A percentile compares a stretch with the other conserved stretches of the same genome.
phyloP scores from a whole-genome alignment of 2,888 invertebrate genomes.

The Protonemura montana region DNA sequence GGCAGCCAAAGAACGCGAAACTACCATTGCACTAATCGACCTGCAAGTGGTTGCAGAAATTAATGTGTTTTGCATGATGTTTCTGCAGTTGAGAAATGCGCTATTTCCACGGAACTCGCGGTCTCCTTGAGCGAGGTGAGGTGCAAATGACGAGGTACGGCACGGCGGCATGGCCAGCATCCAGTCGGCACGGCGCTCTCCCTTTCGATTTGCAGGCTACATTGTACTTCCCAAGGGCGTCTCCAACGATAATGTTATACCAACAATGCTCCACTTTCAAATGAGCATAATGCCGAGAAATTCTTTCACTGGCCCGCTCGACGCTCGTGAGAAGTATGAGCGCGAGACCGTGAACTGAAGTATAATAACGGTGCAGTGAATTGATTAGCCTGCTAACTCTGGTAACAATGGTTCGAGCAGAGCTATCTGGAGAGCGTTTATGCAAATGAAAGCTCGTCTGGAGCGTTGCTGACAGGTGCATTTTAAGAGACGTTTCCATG shows the following conservation, averaged over 20 bases:
- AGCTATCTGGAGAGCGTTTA: not conserved
- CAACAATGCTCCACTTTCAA: slow-evolving; percentile 36
- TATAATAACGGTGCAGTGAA: slow-evolving; percentile 25
- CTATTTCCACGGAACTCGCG: slow-evolving; percentile 13
- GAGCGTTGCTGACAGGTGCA: not conserved
- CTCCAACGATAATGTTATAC: not conserved
- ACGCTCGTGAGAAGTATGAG: slow-evolving; percentile 16
- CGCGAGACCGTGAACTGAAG: slow-evolving; percentile 32
- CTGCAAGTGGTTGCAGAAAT: not conserved
- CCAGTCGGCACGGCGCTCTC: not conserved
- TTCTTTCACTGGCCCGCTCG: slow-evolving; percentile 35
- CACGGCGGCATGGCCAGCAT: not conserved
- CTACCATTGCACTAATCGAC: not conserved
- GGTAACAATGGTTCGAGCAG: not conserved
- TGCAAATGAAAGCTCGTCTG: slow-evolving; percentile 27
- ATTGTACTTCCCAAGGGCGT: slow-evolving; percentile 32
- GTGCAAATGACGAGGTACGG: not conserved
- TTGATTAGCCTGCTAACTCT: slow-evolving; percentile 27
- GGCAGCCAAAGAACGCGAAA: not conserved
- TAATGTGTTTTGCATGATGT: slow-evolving; percentile 20
- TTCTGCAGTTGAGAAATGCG: not conserved
- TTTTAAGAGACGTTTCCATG: not conserved
- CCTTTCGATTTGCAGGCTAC: slow-evolving; percentile 26
- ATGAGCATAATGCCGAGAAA: slow-evolving; percentile 40
- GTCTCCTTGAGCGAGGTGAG: not conserved